Percentiles rank a stretch among this genome's conserved stretches.
These are phyloP conservation scores for Palloptera scutellata DNA, from an alignment of 2,888 invertebrate genomes.

Conservation along the genomic window DNA sequence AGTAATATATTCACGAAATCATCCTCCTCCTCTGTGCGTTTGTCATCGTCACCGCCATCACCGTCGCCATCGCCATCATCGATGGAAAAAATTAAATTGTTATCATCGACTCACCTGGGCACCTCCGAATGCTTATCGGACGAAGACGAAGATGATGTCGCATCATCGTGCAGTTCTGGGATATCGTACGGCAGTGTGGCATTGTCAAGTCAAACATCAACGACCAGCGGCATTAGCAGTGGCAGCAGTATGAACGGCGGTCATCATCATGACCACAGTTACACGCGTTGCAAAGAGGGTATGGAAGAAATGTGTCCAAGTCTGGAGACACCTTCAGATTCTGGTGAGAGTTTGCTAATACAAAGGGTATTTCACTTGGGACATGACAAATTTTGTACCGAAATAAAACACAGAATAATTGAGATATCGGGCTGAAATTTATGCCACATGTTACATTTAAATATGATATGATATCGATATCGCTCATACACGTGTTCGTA, in stretches of 20 bases:
- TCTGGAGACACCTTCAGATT: conserved; percentile 89
- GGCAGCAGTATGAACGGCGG: conserved; percentile 33
- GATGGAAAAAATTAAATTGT: conserved; percentile 15
- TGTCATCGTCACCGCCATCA: conserved; percentile 30
- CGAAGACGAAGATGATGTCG: conserved; percentile 35
- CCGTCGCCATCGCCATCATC: conserved; percentile 17
- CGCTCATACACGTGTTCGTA: conserved; percentile 1
- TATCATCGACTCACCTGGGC: conserved; percentile 18
- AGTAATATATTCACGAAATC: conserved; percentile 9
- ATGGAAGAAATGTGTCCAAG: conserved; percentile 73
- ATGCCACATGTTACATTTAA: conserved; percentile 24
- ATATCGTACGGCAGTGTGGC: conserved; percentile 37
- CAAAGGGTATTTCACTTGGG: no score
- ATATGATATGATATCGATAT: conserved; percentile 6
- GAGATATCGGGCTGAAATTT: conserved; percentile 6
- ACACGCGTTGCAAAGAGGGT: conserved; percentile 70
- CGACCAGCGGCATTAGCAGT: conserved; percentile 32
- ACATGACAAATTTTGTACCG: no score
- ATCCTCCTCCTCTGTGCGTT: conserved; percentile 20
- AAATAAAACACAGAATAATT: no score
- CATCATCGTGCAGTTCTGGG: conserved; percentile 35
- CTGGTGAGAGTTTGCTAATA: conserved; percentile 70
- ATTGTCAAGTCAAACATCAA: conserved; percentile 40
- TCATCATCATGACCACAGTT: conserved; percentile 71
- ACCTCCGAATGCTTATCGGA: conserved; percentile 40